Evolutionary conservation across 1,140 invertebrate species (phyloP), one percentile per base, ranked within the genome.

Genomic region (Formica exsecta): DNA sequence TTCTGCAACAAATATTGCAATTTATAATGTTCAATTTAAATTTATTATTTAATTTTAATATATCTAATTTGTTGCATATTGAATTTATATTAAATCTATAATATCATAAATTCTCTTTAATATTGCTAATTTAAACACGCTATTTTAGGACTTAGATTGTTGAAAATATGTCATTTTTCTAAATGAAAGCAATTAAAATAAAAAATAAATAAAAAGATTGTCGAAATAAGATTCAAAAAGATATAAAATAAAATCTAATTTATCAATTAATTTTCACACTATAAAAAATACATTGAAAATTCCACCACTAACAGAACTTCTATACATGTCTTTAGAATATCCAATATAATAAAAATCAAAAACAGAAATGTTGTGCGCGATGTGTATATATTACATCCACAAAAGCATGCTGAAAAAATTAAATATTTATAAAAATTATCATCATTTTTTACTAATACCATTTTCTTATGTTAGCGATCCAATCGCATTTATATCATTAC

Each of bases 1-100:
- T 73, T 73, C 9, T 73, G 16, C 19, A 73, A 19, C 22, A 54
- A 57, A 73, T 36, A 32, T 36, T 64, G 19, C 16, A 51, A 7
- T 66, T 73, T 73, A 32, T 54, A 32, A 71, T 32, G 4, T 71
- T n/a, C 1, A 6, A 73, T 36, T 73, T 54, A 0, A 57, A 73
- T 36, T 36, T 73, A 57, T 57, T 71, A 32, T 9, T 71, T 51
- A 32, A 54, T 54, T 19, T 44, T n/a, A 22, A 66, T 66, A 62
- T 38, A 36, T 62, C 3, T 38, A 66, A 44, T 68, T 13, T 9
- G 3, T 51, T 51, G 16, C 16, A 70, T 7, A 19, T 13, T 48
- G 22, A 70, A 51, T 51, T 51, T 19, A 51, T 19, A 51, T 51
- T 51, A 19, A 51, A 51, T 51, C 48, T 32, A 32, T 32, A 32